phyloP scores from a whole-genome alignment of 2,888 invertebrate genomes.

The Drosophila nr. fundita region DNA sequence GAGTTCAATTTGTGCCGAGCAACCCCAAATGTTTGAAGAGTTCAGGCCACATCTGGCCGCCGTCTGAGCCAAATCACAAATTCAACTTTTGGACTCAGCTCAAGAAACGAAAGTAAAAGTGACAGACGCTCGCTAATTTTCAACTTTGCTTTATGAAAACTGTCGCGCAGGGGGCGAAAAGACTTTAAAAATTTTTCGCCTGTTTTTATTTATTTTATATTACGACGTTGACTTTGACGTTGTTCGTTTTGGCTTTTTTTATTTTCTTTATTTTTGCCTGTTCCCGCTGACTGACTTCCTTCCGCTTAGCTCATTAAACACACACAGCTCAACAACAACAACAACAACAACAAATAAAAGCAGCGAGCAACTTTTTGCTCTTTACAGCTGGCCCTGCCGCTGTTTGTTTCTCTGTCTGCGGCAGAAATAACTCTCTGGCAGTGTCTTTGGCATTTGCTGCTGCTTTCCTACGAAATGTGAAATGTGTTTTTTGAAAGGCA shows the following conservation, averaged over 20 bases:
- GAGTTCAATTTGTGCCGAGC: not conserved
- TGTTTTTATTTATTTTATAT: slow-evolving; percentile 75
- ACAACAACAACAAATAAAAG: not conserved
- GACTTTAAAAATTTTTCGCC: slow-evolving; percentile 62
- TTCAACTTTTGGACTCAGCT: slow-evolving; percentile 45
- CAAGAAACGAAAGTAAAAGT: slow-evolving; percentile 62
- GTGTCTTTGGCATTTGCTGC: slow-evolving; percentile 61
- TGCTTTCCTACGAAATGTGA: slow-evolving; percentile 60
- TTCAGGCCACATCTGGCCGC: slow-evolving; percentile 52
- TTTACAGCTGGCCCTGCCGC: slow-evolving; percentile 13
- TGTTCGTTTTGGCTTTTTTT: not conserved
- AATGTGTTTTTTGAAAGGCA: slow-evolving; percentile 73
- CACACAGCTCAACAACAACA: slow-evolving; percentile 29
- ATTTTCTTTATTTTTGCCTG: not conserved
- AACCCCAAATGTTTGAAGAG: slow-evolving; percentile 12
- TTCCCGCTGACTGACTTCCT: slow-evolving; percentile 76
- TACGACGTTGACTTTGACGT: slow-evolving; percentile 65
- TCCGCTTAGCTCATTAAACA: slow-evolving; percentile 83
- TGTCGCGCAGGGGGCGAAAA: not conserved
- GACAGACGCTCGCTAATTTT: slow-evolving; percentile 76
- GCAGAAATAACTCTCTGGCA: slow-evolving; percentile 61
- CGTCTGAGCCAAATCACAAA: slow-evolving; percentile 57
- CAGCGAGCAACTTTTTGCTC: slow-evolving; percentile 37
- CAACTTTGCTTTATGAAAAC: slow-evolving; percentile 60
- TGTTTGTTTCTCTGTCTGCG: slow-evolving; percentile 28